phyloP scores from a whole-genome alignment of 2,113 vertebrate species.

The Rallus limicola region DNA sequence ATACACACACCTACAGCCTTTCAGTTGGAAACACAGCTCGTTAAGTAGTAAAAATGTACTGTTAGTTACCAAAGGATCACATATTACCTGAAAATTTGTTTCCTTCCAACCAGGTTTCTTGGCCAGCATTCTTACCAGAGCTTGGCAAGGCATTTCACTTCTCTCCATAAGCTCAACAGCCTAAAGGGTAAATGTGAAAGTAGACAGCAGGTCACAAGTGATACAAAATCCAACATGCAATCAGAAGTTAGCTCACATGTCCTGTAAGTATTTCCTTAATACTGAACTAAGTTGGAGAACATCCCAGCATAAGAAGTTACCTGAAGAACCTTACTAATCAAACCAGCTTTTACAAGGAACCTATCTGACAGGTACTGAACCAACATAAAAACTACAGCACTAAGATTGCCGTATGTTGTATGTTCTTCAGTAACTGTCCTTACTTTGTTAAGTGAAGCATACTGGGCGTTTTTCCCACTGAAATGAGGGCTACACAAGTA shows the following conservation, averaged over 20 bases:
- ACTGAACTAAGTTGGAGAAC: neutral
- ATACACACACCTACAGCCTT: neutral
- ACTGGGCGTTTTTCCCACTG: neutral
- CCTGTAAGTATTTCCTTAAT: neutral
- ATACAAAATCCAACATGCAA: neutral
- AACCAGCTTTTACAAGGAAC: neutral
- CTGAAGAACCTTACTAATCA: neutral
- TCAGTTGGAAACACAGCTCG: neutral
- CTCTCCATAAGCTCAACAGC: conserved; percentile 93
- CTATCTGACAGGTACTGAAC: neutral
- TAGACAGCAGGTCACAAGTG: neutral
- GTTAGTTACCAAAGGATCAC: neutral
- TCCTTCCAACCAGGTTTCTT: conserved; percentile 99
- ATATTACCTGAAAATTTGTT: conserved; percentile 95
- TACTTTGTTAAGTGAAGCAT: neutral
- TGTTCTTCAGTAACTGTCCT: neutral
- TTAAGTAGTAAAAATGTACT: neutral
- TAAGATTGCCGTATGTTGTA: neutral
- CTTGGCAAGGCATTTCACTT: conserved; percentile 92
- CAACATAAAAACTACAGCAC: neutral
- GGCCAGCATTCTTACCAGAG: conserved; percentile 93
- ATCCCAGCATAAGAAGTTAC: neutral
- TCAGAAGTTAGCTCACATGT: neutral
- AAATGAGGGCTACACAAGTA: neutral
- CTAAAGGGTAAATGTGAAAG: conserved; percentile 61